These are phyloP conservation scores for Apis laboriosa DNA, from an alignment of 1,140 invertebrate genomes.

Conservation along the genomic window DNA sequence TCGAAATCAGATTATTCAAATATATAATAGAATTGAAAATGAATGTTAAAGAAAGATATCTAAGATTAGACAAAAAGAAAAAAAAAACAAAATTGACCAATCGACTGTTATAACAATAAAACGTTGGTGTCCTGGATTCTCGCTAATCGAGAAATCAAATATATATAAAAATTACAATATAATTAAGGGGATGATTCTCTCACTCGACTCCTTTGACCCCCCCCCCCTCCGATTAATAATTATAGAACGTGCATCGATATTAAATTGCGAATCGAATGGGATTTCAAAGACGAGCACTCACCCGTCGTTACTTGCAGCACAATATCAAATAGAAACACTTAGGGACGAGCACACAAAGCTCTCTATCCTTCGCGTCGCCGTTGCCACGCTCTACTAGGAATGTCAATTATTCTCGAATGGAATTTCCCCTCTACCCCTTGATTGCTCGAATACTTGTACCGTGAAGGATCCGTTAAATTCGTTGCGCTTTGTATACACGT, in stretches of 20 bases:
- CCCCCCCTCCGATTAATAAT: conserved; percentile 36
- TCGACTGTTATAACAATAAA: no score
- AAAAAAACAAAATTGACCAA: no score
- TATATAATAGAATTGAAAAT: no score
- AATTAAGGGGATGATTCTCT: no score
- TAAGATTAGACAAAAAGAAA: no score
- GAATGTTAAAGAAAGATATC: no score
- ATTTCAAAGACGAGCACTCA: conserved; percentile 29
- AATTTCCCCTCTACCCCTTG: conserved; percentile 8
- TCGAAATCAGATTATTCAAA: no score
- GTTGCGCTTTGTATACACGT: background rate
- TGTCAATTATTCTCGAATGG: conserved; percentile 51
- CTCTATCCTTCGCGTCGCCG: background rate
- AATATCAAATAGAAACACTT: conserved; percentile 31
- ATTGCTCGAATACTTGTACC: background rate
- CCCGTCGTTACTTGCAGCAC: conserved; percentile 22
- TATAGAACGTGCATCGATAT: conserved; percentile 21
- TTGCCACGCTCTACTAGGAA: conserved; percentile 33
- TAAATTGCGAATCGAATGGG: background rate
- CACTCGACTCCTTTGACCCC: background rate
- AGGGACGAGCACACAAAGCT: background rate
- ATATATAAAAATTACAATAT: no score
- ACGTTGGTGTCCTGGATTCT: no score
- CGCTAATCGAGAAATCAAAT: no score
- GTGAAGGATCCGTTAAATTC: background rate